Percentiles rank a stretch among this genome's conserved stretches.
These are phyloP conservation scores for Genyomyrus donnyi DNA, from an alignment of 2,113 vertebrate genomes.

Conservation along the genomic window DNA sequence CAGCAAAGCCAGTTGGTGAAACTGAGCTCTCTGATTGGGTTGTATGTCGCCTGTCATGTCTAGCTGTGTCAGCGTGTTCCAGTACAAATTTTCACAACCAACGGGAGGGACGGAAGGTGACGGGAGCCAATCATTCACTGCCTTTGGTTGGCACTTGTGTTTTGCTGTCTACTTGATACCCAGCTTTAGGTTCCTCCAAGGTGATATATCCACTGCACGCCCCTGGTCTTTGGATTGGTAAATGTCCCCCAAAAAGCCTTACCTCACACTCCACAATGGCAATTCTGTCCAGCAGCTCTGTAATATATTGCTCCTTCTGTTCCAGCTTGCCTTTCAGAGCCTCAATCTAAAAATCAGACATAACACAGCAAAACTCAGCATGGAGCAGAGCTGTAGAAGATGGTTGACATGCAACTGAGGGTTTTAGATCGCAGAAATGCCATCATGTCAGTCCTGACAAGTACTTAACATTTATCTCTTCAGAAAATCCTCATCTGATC, in stretches of 20 bases:
- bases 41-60: not conserved
- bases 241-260: conserved; percentile 38
- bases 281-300: conserved; percentile 90
- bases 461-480: not conserved
- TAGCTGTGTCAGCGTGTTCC: not conserved
- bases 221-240: not conserved
- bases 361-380: not conserved
- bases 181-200: not conserved
- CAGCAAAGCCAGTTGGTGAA: not conserved
- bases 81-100: not conserved
- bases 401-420: not conserved
- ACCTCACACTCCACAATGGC: conserved; percentile 97
- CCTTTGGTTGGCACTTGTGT: not conserved
- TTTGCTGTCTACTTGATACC: not conserved
- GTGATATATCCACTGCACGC: not conserved
- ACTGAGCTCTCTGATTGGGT: not conserved
- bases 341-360: conserved; percentile 65
- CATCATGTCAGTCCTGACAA: not conserved
- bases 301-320: conserved; percentile 86
- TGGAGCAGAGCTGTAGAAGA: not conserved
- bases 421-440: not conserved
- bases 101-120: not conserved
- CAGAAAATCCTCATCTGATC: not conserved
- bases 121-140: not conserved
- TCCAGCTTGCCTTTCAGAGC: conserved; percentile 77